Evolutionary conservation across 2,888 invertebrate genomes (phyloP).

Genomic region (Drosophila helvetica): DNA sequence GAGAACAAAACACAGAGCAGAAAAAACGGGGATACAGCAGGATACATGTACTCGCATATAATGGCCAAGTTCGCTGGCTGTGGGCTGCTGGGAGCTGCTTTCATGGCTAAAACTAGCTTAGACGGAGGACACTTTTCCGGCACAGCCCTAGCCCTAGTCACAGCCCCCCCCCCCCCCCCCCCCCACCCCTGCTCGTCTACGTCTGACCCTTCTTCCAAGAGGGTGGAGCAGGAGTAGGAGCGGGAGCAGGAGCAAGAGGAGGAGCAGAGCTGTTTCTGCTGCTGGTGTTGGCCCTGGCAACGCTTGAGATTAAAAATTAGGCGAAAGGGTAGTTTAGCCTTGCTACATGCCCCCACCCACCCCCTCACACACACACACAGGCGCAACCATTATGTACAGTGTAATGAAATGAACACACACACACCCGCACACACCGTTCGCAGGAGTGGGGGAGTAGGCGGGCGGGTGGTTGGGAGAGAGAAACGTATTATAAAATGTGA

Average conservation of each 20-base stretch:
- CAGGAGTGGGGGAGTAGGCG: not conserved
- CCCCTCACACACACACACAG: constrained; percentile 7
- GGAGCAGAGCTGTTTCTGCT: constrained; percentile 1
- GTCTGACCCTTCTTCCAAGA: constrained; percentile 1
- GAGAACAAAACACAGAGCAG: not conserved
- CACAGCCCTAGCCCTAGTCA: not conserved
- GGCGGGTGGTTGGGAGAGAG: constrained; percentile 17
- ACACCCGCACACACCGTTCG: constrained; percentile 12
- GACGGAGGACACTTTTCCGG: constrained; percentile 12
- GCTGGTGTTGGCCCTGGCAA: constrained; percentile 57
- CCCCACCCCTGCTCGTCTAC: too few relatives aligned
- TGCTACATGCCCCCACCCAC: constrained; percentile 30
- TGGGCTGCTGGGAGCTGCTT: not conserved
- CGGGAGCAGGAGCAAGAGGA: not conserved
- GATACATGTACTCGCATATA: constrained; percentile 4
- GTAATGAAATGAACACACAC: constrained; percentile 45
- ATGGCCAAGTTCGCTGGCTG: not conserved
- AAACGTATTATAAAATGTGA: constrained; percentile 74
- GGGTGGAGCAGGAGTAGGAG: constrained; percentile 1
- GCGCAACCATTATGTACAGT: constrained; percentile 43
- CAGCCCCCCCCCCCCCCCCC: too few relatives aligned
- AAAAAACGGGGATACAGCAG: not conserved
- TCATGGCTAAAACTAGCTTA: constrained; percentile 33
- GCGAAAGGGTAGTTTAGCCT: constrained; percentile 75
- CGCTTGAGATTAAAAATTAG: constrained; percentile 74